Evolutionary conservation across 1,140 invertebrate species (phyloP), one percentile per base, ranked within the genome.

Genomic region (Cydia pomonella): DNA sequence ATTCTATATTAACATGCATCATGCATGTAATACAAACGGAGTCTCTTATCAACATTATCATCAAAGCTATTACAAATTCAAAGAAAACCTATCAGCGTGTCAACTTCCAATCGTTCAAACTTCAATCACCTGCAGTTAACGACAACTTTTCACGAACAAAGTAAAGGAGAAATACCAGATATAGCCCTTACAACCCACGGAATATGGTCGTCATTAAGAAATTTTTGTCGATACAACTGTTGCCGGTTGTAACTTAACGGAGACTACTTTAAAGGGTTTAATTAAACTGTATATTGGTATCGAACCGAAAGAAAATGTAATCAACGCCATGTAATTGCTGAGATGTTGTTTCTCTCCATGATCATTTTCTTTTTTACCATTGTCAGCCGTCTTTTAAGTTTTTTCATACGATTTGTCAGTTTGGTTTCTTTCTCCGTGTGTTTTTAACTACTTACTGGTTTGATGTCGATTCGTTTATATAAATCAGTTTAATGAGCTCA

Each of bases 11-110:
- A 59, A 59, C 18, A 18, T 59, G 18, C 18, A 21, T 59, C 18
- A 21, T 59, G 50, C 3, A 18, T 53, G 7, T 59, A 23, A 59
- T 59, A 59, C 53, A 59, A 53, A 59, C 53, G 2, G 18, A 59
- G 53, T 23, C 18, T 23, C 53, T 64, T 69, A 69, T 69, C 64
- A 10, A 6, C 29, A 33, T 29, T 44, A 66, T 69, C 64, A 33
- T 69, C 27, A 69, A 29, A 69, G 33, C 64, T 23, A 69, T 69
- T 69, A 69, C 27, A 69, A 69, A 69, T 69, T 69, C 64, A 69
- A 69, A 69, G 64, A 69, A 69, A 69, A 69, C 29, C 29, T 69
- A 69, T 69, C 64, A 69, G 29, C n/a, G 23, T 18, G 27, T 69
- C 64, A 33, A 18, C 27, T 18, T 33, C 64, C 64, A 69, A 69